Percentiles rank a stretch among this genome's conserved stretches.
Conservation (phyloP, 2,113 vertebrate species). For the Arvicanthis niloticus region DNA sequence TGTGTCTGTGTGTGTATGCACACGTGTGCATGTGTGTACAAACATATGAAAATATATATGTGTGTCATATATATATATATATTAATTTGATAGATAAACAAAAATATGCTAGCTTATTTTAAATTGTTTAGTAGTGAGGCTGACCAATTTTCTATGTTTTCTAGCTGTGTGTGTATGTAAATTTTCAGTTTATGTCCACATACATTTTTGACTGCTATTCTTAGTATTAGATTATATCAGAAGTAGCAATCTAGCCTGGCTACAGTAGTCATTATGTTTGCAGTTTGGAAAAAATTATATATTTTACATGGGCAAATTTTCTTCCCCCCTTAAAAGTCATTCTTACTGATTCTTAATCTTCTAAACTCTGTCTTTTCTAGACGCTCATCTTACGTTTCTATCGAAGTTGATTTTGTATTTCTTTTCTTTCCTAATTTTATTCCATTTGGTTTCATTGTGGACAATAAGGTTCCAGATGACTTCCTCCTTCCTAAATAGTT, state of each 20-base stretch:
- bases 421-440: background rate
- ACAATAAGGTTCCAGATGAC: background rate
- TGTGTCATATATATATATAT: background rate
- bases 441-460: background rate
- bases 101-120: slow-evolving; percentile 45
- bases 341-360: slow-evolving; percentile 58
- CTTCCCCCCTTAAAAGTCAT: background rate
- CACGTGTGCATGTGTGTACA: background rate
- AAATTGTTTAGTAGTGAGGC: slow-evolving; percentile 49
- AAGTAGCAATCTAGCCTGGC: background rate
- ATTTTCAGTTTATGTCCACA: slow-evolving; percentile 31
- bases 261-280: background rate
- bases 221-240: background rate
- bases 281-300: slow-evolving; percentile 15
- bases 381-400: slow-evolving; percentile 3
- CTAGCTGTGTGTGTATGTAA: background rate
- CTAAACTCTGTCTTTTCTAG: slow-evolving; percentile 1
- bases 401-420: background rate
- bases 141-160: slow-evolving; percentile 14
- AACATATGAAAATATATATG: background rate
- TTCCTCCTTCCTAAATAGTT: background rate
- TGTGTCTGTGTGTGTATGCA: background rate
- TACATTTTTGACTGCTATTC: background rate
- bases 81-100: slow-evolving; percentile 67
- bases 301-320: slow-evolving; percentile 16